Base-by-base conservation (phyloP, 1,140 invertebrate species). In the Drosophila virilis region DNA sequence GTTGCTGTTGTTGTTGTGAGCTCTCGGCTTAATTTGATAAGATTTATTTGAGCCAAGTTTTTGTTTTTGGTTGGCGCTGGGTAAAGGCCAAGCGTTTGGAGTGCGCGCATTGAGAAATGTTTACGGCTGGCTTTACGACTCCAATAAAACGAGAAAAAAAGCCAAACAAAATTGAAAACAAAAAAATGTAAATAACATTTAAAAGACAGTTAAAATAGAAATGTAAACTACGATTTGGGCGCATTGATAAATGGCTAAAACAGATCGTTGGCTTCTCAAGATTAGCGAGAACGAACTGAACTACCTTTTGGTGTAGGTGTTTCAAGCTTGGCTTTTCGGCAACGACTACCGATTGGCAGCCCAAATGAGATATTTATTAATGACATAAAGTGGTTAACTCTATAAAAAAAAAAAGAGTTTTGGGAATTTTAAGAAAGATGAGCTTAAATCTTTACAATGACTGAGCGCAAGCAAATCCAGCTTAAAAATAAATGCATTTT, bases 1-100 rank as follows among this genome's bases (percentile, higher is more conserved):
- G 50, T 45, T 51, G 51, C 52, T 45, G 17, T 17, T 17, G 22
- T 45, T 52, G 59, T 64, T 71, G 78, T 50, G 51, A 13, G 61
- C 48, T 79, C 80, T 64, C 67, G 73, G 74, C 80, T 84, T 83
- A 83, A 83, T 84, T 83, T 83, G 80, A 83, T 83, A 83, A 83
- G 80, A 83, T 83, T 83, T 83, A 83, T 83, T 83, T 84, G 79
- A 84, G 77, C 43, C 61, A 61, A 71, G 71, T 73, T 73, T 68
- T 68, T 28, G 12, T 9, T 64, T 28, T 60, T 42, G 51, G 46
- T 33, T 61, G 37, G 35, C 37, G 13, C 59, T 59, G 61, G 22
- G 42, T 73, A 80, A 81, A 81, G 78, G 74, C 78, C 78, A 82
- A 73, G 68, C 64, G 70, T 67, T 64, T 72, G 66, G 66, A 65